phyloP scores from a whole-genome alignment of 2,888 invertebrate species.

The Coremacera marginata region DNA sequence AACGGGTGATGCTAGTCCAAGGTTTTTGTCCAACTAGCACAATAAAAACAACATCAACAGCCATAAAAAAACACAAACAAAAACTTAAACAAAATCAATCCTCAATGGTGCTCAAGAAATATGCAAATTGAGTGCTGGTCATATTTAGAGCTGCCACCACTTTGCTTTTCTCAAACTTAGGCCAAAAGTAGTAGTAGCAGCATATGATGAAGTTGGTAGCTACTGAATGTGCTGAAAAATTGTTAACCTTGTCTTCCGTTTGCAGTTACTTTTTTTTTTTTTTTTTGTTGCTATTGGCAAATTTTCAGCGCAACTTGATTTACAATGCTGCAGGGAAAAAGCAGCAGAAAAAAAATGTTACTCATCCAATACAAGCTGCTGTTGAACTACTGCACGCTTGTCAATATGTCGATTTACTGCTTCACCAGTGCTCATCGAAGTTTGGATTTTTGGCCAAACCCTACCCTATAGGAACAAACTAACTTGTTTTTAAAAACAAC shows the following conservation, averaged over 20 bases:
- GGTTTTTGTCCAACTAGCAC: neutral
- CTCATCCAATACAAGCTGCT: conserved; percentile 56
- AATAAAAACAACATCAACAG: neutral
- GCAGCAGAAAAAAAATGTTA: neutral
- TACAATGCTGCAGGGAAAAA: conserved; percentile 47
- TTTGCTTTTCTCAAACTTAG: neutral
- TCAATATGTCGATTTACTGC: conserved; percentile 60
- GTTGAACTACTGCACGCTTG: conserved; percentile 55
- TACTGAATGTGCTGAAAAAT: neutral
- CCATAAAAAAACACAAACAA: neutral
- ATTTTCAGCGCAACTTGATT: conserved; percentile 55
- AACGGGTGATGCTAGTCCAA: neutral
- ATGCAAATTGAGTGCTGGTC: conserved; percentile 33
- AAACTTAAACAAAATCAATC: conserved; percentile 23
- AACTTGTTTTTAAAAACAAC: no score
- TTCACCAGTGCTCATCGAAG: conserved; percentile 39
- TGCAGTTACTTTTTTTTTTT: neutral
- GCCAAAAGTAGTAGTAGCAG: neutral
- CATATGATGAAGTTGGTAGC: neutral
- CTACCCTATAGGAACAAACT: no score
- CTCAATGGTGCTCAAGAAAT: conserved; percentile 19
- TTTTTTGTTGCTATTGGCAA: conserved; percentile 11
- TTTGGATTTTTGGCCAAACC: neutral
- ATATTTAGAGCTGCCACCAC: conserved; percentile 12
- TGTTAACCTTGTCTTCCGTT: neutral